Conservation (phyloP, 2,113 vertebrate genomes). For the Microcebus murinus region DNA sequence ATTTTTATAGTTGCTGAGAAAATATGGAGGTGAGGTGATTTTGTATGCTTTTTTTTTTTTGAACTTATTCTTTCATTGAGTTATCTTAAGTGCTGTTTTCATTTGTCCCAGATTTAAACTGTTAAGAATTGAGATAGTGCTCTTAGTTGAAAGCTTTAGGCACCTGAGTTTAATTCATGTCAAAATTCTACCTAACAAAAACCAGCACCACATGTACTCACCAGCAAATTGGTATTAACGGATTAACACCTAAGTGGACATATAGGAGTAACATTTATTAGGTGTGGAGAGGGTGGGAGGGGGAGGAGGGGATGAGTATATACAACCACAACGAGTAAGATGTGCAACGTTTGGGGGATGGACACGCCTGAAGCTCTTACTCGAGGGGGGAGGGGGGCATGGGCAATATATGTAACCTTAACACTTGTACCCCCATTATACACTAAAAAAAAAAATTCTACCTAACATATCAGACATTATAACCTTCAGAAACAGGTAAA, state of each 20-base stretch:
- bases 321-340: too few relatives aligned
- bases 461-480: neutral
- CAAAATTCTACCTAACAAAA: neutral
- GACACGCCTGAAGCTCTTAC: too few relatives aligned
- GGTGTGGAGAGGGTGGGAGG: too few relatives aligned
- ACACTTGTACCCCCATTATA: too few relatives aligned
- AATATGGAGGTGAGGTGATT: neutral
- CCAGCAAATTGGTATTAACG: too few relatives aligned
- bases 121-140: slow-evolving; percentile 27
- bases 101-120: neutral
- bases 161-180: slow-evolving; percentile 24
- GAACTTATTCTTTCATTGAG: slow-evolving; percentile 8
- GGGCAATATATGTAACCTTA: too few relatives aligned
- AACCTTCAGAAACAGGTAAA: neutral
- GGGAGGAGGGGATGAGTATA: too few relatives aligned
- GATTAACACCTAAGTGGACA: too few relatives aligned
- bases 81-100: slow-evolving; percentile 17
- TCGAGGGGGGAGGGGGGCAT: too few relatives aligned
- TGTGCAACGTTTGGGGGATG: too few relatives aligned
- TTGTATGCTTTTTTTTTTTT: neutral
- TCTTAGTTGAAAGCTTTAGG: slow-evolving; percentile 33
- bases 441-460: neutral
- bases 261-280: too few relatives aligned
- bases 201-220: too few relatives aligned
- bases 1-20: neutral